Evolutionary conservation across 2,113 vertebrate species (phyloP), one percentile per base, ranked within the genome.

Genomic region (Cariama cristata): DNA sequence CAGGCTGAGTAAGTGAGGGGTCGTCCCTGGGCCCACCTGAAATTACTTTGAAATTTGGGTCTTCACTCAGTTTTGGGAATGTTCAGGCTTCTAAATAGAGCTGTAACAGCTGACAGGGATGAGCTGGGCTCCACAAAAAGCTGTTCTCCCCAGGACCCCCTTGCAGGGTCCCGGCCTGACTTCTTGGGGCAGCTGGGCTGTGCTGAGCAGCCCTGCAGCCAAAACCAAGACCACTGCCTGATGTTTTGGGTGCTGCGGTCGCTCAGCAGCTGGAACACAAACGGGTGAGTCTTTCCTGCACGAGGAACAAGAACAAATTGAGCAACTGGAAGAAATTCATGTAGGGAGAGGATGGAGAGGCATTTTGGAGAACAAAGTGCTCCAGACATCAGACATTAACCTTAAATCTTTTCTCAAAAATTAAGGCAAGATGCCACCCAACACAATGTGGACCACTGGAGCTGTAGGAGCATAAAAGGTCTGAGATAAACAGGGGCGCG

Each of bases 71-170:
- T 73, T 33, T 71, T 14, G 59, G 26, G 40, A 72, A 55, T 0
- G 1, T n/a, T 73, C 38, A 56, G 26, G 59, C 50, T 86, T 71
- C 50, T 64, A 64, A 67, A 62, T 28, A 55, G 35, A 56, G 28
- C 42, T 52, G 42, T 45, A 63, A 64, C 1, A 38, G 56, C 21
- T 0, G 1, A 45, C 20, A 1, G 5, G 22, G 7, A 50, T 35
- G 14, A 40, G 32, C 9, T 68, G 23, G 40, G 69, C 8, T 27
- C 63, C 52, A 55, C 52, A 44, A 38, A 47, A 79, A 32, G 15
- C 21, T 6, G 0, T 52, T 86, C 33, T 53, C 27, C 33, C 69
- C 1, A 0, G 6, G 27, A 14, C 5, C 16, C 32, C 28, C 28
- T 26, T 4, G 17, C 45, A 76, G 35, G 15, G 33, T 60, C 69